Evolutionary conservation across 2,797 vertebrate genomes (phyloP).

Genomic region (Sebastolobus alascanus): DNA sequence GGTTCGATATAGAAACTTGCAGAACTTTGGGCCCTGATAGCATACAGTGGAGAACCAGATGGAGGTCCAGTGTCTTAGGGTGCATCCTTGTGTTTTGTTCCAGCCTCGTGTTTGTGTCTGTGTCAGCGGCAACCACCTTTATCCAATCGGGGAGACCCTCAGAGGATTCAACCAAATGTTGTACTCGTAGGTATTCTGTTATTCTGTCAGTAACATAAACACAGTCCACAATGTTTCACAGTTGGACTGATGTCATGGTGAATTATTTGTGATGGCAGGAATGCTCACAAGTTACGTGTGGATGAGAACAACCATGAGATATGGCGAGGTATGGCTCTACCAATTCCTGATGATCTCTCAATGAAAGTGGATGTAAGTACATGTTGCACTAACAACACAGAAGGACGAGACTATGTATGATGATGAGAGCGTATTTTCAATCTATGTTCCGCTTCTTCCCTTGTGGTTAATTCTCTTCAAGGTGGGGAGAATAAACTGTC

Average conservation of each 20-base stretch:
- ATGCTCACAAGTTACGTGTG: accelerated
- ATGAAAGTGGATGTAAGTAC: conserved; percentile 72
- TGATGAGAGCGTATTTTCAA: too few relatives aligned
- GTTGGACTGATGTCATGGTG: background rate
- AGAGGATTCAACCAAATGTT: accelerated
- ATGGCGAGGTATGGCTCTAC: conserved; percentile 57
- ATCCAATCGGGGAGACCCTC: accelerated
- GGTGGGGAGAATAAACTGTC: conserved; percentile 81
- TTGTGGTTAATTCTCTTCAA: conserved; percentile 21
- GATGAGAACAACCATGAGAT: conserved; percentile 71
- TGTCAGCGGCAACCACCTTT: conserved; percentile 65
- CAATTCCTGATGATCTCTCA: conserved; percentile 35
- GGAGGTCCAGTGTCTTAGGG: too few relatives aligned
- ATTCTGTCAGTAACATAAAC: background rate
- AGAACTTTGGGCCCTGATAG: background rate
- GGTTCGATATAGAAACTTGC: background rate
- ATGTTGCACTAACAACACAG: background rate
- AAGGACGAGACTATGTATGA: background rate
- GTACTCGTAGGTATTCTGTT: conserved; percentile 41
- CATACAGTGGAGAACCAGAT: background rate
- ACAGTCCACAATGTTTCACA: background rate
- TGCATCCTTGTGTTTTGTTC: conserved; percentile 16
- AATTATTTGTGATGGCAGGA: conserved; percentile 49
- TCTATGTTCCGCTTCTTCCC: background rate
- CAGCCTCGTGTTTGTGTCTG: conserved; percentile 81